A percentile compares a stretch with the other conserved stretches of the same genome.
These are phyloP conservation scores for Thecocarcelia acutangulata DNA, from an alignment of 2,888 invertebrate species.

Conservation along the genomic window DNA sequence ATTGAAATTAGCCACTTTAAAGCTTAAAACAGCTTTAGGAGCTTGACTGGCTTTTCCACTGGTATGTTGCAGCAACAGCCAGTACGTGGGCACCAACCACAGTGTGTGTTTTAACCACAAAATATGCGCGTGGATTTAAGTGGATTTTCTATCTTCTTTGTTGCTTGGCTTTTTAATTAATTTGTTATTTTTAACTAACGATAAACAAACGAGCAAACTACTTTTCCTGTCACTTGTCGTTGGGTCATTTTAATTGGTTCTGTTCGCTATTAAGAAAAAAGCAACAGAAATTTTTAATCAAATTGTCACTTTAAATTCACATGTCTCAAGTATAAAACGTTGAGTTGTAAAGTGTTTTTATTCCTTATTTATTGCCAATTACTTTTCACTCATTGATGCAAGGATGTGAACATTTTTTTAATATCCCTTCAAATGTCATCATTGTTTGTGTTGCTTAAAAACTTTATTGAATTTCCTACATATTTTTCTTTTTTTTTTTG, in stretches of 20 bases:
- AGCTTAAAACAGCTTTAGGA: constrained; percentile 67
- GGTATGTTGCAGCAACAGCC: constrained; percentile 6
- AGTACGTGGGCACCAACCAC: constrained; percentile 9
- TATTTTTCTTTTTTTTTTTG: neutral
- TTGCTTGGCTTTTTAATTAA: constrained; percentile 59
- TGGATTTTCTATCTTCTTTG: constrained; percentile 57
- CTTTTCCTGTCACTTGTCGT: constrained; percentile 60
- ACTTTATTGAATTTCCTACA: constrained; percentile 41
- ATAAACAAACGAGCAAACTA: constrained; percentile 46
- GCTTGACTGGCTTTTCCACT: constrained; percentile 48
- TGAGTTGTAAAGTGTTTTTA: constrained; percentile 23
- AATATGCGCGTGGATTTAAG: constrained; percentile 68
- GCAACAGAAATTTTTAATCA: constrained; percentile 58
- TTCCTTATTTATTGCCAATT: constrained; percentile 65
- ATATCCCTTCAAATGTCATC: constrained; percentile 36
- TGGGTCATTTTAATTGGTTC: constrained; percentile 55
- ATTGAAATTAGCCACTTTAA: constrained; percentile 71
- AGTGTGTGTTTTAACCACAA: constrained; percentile 56
- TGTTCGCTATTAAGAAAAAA: constrained; percentile 33
- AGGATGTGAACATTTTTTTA: constrained; percentile 44
- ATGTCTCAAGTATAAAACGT: constrained; percentile 50
- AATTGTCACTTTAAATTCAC: constrained; percentile 68
- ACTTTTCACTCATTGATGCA: constrained; percentile 55
- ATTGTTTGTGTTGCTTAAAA: constrained; percentile 6
- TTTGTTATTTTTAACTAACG: constrained; percentile 56